Evolutionary conservation across 2,888 invertebrate species (phyloP).

Genomic region (Lydus trimaculatus): DNA sequence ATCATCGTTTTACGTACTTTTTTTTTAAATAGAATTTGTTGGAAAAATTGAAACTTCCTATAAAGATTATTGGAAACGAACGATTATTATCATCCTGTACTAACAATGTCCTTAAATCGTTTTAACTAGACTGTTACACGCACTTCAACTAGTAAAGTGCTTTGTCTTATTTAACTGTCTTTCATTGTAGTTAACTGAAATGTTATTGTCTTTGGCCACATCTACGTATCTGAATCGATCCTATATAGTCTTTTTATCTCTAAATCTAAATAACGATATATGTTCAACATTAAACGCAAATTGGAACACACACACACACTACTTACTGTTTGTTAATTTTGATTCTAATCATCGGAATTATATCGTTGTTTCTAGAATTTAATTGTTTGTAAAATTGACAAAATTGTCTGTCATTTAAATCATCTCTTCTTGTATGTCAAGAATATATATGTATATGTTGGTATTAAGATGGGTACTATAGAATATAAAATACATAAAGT

Average conservation of each 20-base stretch:
- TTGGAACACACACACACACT: neutral
- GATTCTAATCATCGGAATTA: neutral
- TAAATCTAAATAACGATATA: neutral
- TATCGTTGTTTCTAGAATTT: too few species aligned
- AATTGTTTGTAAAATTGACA: too few species aligned
- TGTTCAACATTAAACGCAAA: neutral
- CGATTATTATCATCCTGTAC: neutral
- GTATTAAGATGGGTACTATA: slow-evolving; percentile 12
- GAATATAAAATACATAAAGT: slow-evolving; percentile 36
- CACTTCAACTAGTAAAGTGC: slow-evolving; percentile 3
- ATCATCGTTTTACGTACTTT: too few species aligned
- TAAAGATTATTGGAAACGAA: neutral
- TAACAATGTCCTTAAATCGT: slow-evolving; percentile 9
- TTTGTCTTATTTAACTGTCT: slow-evolving; percentile 1
- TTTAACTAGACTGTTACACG: slow-evolving; percentile 9
- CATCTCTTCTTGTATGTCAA: neutral
- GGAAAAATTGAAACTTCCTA: neutral
- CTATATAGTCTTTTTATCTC: neutral
- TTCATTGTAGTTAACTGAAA: neutral
- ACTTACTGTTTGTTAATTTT: neutral
- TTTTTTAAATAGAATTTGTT: neutral
- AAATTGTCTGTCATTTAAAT: neutral
- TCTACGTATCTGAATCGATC: slow-evolving; percentile 1
- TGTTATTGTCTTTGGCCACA: neutral
- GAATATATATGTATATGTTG: neutral